A percentile compares a stretch with the other conserved stretches of the same genome.
phyloP scores from a whole-genome alignment of 2,113 vertebrate genomes.

The Phyllostomus hastatus region DNA sequence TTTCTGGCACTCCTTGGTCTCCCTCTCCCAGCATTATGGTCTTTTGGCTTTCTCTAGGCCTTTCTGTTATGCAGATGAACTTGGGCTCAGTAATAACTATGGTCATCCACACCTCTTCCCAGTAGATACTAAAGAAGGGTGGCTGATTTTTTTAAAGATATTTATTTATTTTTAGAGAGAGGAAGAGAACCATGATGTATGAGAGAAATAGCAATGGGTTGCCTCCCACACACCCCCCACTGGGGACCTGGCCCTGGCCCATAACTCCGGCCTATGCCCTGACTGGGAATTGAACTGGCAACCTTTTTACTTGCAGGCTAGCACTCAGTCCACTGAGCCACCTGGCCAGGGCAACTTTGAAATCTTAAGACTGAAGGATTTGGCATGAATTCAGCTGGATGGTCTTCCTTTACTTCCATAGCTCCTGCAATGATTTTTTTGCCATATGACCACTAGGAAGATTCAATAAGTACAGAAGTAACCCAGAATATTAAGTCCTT shows the following conservation, averaged over 20 bases:
- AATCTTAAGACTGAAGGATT: neutral
- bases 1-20: neutral
- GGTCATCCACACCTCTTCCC: neutral
- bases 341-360: neutral
- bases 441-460: neutral
- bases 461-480: slow-evolving; percentile 18
- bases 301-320: no score
- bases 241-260: no score
- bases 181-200: no score
- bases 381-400: neutral
- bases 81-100: neutral
- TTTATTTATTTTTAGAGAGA: no score
- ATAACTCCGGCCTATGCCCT: no score
- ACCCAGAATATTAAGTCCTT: neutral
- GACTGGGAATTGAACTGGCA: no score
- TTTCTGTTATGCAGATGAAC: neutral
- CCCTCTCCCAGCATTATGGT: neutral
- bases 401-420: neutral
- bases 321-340: no score
- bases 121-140: neutral
- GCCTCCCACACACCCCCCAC: no score
- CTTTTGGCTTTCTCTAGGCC: neutral
- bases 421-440: neutral
- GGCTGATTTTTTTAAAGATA: neutral
- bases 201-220: no score